Base-by-base conservation (phyloP, 2,113 vertebrate species). In the Cottus gobio region DNA sequence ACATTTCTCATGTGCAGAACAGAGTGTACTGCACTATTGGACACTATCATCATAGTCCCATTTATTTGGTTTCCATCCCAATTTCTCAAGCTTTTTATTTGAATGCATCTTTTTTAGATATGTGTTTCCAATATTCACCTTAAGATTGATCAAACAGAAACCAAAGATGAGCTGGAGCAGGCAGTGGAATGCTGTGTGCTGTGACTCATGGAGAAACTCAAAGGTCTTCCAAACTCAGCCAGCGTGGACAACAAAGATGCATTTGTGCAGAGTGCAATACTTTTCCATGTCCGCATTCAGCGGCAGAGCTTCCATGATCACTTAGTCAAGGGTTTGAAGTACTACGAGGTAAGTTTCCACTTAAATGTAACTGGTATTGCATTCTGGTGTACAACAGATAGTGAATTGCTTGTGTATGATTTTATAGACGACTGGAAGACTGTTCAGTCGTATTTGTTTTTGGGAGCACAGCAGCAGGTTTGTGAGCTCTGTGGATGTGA, bases 161-260 rank as follows among this genome's bases (percentile, higher is more conserved):
- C 71, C 71, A 73, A 12, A 1, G 71, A 75, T 75, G 72, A 75
- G 44, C 60, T 64, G 72, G 72, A 75, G n/a, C 60, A 64, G 54
- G 58, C 72, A 54, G 15, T 75, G 72, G 46, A 54, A 75, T 37
- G 58, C 46, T 75, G 60, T 75, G 60, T 37, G 58, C 46, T 75
- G 60, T 75, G 60, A 75, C 60, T 37, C 22, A 13, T 54, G 72
- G 61, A 75, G 72, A 54, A 39, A 74, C 30, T 62, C 12, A 28
- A n/a, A 52, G 44, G 72, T 75, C 72, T 64, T 52, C 39, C 46
- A 3, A 52, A 64, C 52, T 26, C 58, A 42, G 46, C 37, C 60
- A 75, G 44, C 61, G 48, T 75, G 44, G 24, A 65, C 30, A 52
- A 54, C 61, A 75, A 63, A 74, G 46, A 26, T 75, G 44, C 42